phyloP scores from a whole-genome alignment of 2,888 invertebrate species.

The Alviniconcha strummeri region DNA sequence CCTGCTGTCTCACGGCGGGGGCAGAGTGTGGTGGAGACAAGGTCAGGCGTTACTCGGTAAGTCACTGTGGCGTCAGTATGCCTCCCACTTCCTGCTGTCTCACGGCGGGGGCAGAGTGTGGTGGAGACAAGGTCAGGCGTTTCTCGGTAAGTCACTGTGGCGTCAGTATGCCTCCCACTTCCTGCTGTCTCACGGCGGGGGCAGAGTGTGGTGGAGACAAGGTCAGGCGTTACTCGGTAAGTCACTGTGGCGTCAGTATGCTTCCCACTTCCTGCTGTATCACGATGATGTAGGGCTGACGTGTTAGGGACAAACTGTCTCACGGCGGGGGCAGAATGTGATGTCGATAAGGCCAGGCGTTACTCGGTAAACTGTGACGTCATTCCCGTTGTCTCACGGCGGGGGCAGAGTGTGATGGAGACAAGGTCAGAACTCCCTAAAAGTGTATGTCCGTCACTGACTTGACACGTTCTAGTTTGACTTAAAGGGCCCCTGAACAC shows the following conservation, averaged over 20 bases:
- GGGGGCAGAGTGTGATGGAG: neutral
- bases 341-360: neutral
- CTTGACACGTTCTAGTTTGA: no score
- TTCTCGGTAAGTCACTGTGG: slow-evolving; percentile 14
- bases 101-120: neutral
- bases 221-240: slow-evolving; percentile 12
- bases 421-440: neutral
- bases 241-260: neutral
- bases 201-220: slow-evolving; percentile 1
- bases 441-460: no score
- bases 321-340: neutral
- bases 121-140: neutral
- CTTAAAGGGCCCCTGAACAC: no score
- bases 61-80: slow-evolving; percentile 37
- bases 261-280: slow-evolving; percentile 47
- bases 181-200: no score
- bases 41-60: slow-evolving; percentile 18
- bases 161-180: no score
- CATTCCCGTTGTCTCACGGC: no score
- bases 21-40: neutral
- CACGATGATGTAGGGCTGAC: no score
- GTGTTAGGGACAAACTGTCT: slow-evolving; percentile 33
- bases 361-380: slow-evolving; percentile 3
- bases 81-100: slow-evolving; percentile 52
- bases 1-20: slow-evolving; percentile 46